Evolutionary conservation across 2,888 invertebrate species (phyloP), one percentile per base, ranked within the genome.

Genomic region (Ornithoptera alexandrae): DNA sequence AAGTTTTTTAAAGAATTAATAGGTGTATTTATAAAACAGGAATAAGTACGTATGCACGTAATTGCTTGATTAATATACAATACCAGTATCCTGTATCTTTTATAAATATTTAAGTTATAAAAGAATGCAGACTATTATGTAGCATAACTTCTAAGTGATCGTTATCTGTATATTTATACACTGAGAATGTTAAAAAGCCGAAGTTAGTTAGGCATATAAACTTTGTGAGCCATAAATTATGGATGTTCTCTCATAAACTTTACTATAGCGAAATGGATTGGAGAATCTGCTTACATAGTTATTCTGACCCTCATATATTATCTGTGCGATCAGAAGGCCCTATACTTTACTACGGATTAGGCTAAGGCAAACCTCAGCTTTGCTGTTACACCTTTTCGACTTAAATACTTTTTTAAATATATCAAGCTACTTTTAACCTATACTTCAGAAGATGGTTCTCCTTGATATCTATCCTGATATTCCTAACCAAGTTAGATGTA

Each of bases 281-380:
- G 67, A 67, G 67, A 67, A 61, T 67, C 67, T 67, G 67, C 67
- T 67, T 67, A 67, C 67, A 67, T 67, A 67, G 67, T 67, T 61
- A 67, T 67, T 30, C 61, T 53, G 53, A 61, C 67, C 67, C 67
- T 67, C 67, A 53, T 67, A 67, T 61, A 61, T 61, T 61, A 61
- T 61, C 53, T 15, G 67, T n/a, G 53, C 17, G 61, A 67, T 67
- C 39, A 61, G 61, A 50, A 36, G 67, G 36, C 61, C 60, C 53
- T 61, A 67, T 61, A 66, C 59, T 66, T 59, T 66, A 50, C 20
- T 60, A 6, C 8, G 30, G 67, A 56, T 39, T n/a, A 67, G 24
- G 60, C 66, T 60, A 20, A 53, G 50, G 50, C 36, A n/a, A n/a
- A 24, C 6, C 42, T 50, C 60, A 46, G 60, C n/a, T 60, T 53